Percentiles rank a stretch among this genome's conserved stretches.
Evolutionary conservation across 2,113 vertebrate species (phyloP).

Genomic region (Excalfactoria chinensis): DNA sequence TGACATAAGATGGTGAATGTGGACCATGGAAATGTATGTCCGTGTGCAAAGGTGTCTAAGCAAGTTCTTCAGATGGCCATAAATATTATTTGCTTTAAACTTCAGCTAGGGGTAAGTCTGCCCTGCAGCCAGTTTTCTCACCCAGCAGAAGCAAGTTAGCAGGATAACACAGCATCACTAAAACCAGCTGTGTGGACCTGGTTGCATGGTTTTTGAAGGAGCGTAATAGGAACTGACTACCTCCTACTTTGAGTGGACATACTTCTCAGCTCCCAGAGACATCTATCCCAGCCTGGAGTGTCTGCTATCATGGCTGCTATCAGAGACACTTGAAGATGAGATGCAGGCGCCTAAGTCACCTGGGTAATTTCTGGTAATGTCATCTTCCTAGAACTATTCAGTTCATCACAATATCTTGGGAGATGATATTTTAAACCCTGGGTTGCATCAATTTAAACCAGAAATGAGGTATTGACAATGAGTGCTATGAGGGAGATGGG

Average conservation of each 20-base stretch:
- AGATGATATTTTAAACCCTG: background rate
- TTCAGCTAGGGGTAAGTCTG: background rate
- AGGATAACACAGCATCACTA: background rate
- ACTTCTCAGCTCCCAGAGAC: background rate
- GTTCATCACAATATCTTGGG: background rate
- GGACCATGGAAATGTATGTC: background rate
- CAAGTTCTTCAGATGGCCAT: background rate
- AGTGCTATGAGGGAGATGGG: background rate
- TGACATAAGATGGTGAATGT: background rate
- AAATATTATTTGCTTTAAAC: background rate
- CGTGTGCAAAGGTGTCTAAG: background rate
- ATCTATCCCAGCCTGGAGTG: background rate
- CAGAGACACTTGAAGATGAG: background rate
- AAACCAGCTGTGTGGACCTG: fast-evolving
- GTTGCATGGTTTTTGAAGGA: background rate
- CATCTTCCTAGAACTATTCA: background rate
- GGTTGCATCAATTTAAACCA: background rate
- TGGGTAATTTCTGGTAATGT: background rate
- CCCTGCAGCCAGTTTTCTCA: background rate
- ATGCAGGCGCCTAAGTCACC: background rate
- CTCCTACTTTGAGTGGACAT: background rate
- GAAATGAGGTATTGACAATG: background rate
- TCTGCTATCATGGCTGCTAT: background rate
- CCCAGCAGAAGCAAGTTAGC: background rate
- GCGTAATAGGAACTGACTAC: background rate